phyloP scores from a whole-genome alignment of 2,797 vertebrate species.

The Psittacula echo region DNA sequence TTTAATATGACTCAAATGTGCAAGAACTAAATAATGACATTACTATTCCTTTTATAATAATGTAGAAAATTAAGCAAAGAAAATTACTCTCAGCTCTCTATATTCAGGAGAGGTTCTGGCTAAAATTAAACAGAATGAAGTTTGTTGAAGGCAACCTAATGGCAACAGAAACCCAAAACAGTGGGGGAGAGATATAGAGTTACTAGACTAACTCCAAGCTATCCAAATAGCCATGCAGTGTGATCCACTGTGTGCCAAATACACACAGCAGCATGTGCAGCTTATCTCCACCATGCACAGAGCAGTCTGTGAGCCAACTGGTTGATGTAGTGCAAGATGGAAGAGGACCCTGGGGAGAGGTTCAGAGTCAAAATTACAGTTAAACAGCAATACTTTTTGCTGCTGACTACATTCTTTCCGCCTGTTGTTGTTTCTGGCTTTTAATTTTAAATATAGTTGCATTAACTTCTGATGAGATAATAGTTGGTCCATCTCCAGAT shows the following conservation, averaged over 20 bases:
- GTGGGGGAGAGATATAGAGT: neutral
- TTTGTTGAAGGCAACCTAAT: neutral
- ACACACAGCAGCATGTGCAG: neutral
- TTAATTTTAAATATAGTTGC: constrained; percentile 50
- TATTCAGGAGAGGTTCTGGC: neutral
- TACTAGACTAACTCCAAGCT: neutral
- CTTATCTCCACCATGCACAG: neutral
- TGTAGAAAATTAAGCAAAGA: neutral
- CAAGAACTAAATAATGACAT: neutral
- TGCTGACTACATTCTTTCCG: constrained; percentile 36
- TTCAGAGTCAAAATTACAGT: constrained; percentile 7
- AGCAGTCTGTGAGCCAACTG: neutral
- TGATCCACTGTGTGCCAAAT: neutral
- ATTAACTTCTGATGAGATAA: constrained; percentile 49
- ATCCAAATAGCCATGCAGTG: neutral
- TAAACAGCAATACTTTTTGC: neutral
- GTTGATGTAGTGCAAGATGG: neutral
- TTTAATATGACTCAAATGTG: neutral
- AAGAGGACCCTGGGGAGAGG: constrained; percentile 37
- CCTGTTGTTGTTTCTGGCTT: constrained; percentile 54
- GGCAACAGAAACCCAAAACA: neutral
- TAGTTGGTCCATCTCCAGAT: constrained; percentile 38
- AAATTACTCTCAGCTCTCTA: neutral
- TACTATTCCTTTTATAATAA: neutral
- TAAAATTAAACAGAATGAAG: neutral